Evolutionary conservation across 2,888 invertebrate genomes (phyloP), one percentile per base, ranked within the genome.

Genomic region (Trachelus tabidus): DNA sequence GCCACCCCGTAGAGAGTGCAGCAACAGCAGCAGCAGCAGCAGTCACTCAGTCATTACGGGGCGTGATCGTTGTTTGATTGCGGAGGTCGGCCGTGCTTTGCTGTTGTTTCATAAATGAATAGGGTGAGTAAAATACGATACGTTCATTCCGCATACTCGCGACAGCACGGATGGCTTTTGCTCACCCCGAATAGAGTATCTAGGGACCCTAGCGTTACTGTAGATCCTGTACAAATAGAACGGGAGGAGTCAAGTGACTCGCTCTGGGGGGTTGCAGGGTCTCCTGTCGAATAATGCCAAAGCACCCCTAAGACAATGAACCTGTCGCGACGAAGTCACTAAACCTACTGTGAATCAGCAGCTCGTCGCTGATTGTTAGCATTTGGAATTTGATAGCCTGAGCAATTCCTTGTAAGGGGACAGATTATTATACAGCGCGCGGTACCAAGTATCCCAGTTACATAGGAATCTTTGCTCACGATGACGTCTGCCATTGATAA

Each of bases 61-160:
- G 88, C 85, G 88, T 87, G 88, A 89, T 88, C 86, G 87, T 83
- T 85, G 86, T 88, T 89, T 89, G 88, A 88, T 88, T 86, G 87
- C 85, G 81, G 84, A 86, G 86, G 84, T 80, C 79, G 86, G 80
- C 79, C 87, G 82, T 83, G 80, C 76, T 30, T 69, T 34, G 71
- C 33, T 30, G 71, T 69, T 69, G 71, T 69, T 69, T 69, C 71
- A 69, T 69, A 69, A 31, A 33, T 34, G 71, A 69, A 69, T 30
- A 34, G 71, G 71, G 34, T 69, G 71, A 69, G 40, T 6, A 40
- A 40, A 40, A 23, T 40, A 40, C 71, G 71, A 69, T 30, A 69
- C 71, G 71, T 69, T 30, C 31, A 15, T 30, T 69, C 31, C 31
- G 71, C 71, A 15, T 30, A 9, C 71, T 30, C 71, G 71, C 12